These are phyloP conservation scores for Ceratotherium simum DNA, from an alignment of 2,113 vertebrate genomes.

Conservation along the genomic window DNA sequence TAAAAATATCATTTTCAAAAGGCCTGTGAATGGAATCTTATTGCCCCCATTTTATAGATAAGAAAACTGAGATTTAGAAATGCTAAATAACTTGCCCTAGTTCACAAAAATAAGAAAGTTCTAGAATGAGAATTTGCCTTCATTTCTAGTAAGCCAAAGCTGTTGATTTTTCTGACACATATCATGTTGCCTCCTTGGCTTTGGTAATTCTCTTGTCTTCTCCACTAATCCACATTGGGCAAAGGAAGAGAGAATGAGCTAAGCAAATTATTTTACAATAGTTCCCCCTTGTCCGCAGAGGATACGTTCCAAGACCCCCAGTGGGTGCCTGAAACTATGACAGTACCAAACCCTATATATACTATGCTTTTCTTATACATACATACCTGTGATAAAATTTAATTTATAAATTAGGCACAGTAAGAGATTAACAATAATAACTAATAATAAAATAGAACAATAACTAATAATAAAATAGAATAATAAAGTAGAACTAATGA, in stretches of 20 bases:
- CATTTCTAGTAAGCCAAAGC: neutral
- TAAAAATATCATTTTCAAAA: slow-evolving; percentile 7
- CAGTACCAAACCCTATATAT: no score
- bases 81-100: neutral
- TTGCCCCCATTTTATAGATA: neutral
- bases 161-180: neutral
- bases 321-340: no score
- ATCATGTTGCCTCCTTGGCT: neutral
- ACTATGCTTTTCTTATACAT: no score
- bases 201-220: neutral
- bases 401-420: no score
- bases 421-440: no score
- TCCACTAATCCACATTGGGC: neutral
- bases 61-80: neutral
- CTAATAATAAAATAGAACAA: no score
- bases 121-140: neutral
- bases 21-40: neutral
- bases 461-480: no score
- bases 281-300: no score
- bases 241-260: neutral
- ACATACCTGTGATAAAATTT: no score
- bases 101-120: neutral
- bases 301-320: no score
- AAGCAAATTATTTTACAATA: neutral
- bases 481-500: no score